A percentile compares a stretch with the other conserved stretches of the same genome.
Evolutionary conservation across 2,113 vertebrate genomes (phyloP).

Genomic region (Chrysochloris asiatica): DNA sequence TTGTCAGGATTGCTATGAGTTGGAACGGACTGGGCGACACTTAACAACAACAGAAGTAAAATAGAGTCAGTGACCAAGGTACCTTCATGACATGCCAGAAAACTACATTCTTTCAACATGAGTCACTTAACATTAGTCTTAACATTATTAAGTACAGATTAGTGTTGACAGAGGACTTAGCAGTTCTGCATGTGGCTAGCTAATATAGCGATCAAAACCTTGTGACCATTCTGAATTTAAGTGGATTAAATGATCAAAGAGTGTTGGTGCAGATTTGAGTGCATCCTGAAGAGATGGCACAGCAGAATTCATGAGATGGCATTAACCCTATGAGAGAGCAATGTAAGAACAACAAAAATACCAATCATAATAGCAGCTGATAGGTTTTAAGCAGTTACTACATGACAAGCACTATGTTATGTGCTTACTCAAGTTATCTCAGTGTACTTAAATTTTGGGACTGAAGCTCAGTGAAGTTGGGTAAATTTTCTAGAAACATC

Average conservation of each 20-base stretch:
- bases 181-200: not conserved
- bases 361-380: not conserved
- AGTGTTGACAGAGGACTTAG: not conserved
- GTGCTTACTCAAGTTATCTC: not conserved
- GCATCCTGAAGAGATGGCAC: not conserved
- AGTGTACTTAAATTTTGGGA: not conserved
- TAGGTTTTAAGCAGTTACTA: not conserved
- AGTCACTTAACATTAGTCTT: not conserved
- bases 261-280: not conserved
- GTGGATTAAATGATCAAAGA: not conserved
- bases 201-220: not conserved
- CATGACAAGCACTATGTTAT: not conserved
- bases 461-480: not conserved
- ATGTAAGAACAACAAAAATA: too few species aligned
- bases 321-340: not conserved
- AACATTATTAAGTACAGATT: not conserved
- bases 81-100: not conserved
- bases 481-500: not conserved
- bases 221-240: slow-evolving; percentile 29
- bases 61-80: not conserved
- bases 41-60: too few species aligned
- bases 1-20: too few species aligned
- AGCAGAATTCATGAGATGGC: not conserved
- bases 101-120: not conserved
- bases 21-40: too few species aligned